These are phyloP conservation scores for Torymus aiolomorphi DNA, from an alignment of 2,888 invertebrate genomes.

Conservation along the genomic window DNA sequence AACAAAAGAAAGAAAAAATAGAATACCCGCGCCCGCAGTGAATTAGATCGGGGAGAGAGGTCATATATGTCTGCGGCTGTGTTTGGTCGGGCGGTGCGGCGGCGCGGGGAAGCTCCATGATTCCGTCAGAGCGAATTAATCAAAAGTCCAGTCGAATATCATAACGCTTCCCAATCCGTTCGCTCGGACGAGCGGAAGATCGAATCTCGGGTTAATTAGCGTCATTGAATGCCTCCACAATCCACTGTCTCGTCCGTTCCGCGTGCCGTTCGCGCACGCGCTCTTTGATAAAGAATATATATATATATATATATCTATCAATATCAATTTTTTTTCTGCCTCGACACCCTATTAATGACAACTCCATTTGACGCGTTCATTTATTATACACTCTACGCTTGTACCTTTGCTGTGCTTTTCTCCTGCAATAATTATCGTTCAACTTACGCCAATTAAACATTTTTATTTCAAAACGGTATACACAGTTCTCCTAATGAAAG, in stretches of 20 bases:
- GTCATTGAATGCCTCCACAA: constrained; percentile 54
- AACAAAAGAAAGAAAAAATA: constrained; percentile 11
- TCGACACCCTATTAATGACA: constrained; percentile 20
- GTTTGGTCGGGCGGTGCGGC: neutral
- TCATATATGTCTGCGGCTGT: neutral
- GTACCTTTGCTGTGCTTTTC: neutral
- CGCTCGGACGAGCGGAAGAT: constrained; percentile 65
- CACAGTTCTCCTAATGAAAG: too few species aligned
- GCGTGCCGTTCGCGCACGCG: neutral
- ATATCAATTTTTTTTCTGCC: constrained; percentile 34
- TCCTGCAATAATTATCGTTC: too few species aligned
- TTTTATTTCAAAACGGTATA: too few species aligned
- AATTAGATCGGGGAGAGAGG: constrained; percentile 15
- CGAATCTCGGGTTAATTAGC: constrained; percentile 69
- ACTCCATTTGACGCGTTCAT: constrained; percentile 26
- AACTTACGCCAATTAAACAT: too few species aligned
- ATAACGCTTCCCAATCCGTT: constrained; percentile 60
- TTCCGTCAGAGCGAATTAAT: constrained; percentile 51
- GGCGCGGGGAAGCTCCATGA: constrained; percentile 36
- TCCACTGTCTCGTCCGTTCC: constrained; percentile 1
- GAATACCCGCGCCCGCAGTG: neutral
- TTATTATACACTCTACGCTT: constrained; percentile 13
- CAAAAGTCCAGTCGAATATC: constrained; percentile 56
- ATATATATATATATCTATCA: constrained; percentile 6
- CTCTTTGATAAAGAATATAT: constrained; percentile 51